These are phyloP conservation scores for Labroides dimidiatus DNA, from an alignment of 2,797 vertebrate species.

Conservation along the genomic window DNA sequence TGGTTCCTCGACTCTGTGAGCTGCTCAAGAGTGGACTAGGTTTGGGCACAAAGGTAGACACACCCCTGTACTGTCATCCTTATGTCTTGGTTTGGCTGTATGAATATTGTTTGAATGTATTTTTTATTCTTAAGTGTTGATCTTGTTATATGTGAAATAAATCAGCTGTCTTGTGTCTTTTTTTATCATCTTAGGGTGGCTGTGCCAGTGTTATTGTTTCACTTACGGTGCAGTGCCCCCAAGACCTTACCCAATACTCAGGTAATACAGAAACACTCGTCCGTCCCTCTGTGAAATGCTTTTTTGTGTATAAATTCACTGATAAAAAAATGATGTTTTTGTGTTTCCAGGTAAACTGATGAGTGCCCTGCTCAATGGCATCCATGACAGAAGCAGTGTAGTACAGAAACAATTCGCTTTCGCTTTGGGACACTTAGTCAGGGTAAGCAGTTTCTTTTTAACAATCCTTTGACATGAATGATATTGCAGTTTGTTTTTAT, in stretches of 20 bases:
- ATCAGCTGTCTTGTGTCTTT: slow-evolving; percentile 3
- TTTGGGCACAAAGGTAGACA: slow-evolving; percentile 94
- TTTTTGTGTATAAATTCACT: neutral
- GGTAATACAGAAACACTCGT: slow-evolving; percentile 74
- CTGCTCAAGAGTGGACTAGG: slow-evolving; percentile 96
- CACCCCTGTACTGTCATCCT: neutral
- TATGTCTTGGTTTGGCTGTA: neutral
- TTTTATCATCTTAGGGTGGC: slow-evolving; percentile 87
- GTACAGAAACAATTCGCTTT: slow-evolving; percentile 96
- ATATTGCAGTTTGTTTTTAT: neutral
- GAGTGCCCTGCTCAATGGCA: slow-evolving; percentile 92
- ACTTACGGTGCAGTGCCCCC: slow-evolving; percentile 95
- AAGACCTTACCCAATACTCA: slow-evolving; percentile 94
- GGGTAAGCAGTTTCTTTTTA: slow-evolving; percentile 81
- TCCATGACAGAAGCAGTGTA: slow-evolving; percentile 93
- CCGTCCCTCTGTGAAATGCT: neutral
- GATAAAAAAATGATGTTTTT: neutral
- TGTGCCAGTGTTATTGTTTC: slow-evolving; percentile 97
- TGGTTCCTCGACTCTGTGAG: slow-evolving; percentile 94
- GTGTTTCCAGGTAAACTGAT: slow-evolving; percentile 91
- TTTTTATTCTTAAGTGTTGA: too few species aligned
- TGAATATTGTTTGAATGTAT: neutral
- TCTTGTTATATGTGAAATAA: too few species aligned
- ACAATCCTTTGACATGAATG: neutral
- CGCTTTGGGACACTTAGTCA: slow-evolving; percentile 95